phyloP scores from a whole-genome alignment of 2,113 vertebrate species.

The Raja brachyura region DNA sequence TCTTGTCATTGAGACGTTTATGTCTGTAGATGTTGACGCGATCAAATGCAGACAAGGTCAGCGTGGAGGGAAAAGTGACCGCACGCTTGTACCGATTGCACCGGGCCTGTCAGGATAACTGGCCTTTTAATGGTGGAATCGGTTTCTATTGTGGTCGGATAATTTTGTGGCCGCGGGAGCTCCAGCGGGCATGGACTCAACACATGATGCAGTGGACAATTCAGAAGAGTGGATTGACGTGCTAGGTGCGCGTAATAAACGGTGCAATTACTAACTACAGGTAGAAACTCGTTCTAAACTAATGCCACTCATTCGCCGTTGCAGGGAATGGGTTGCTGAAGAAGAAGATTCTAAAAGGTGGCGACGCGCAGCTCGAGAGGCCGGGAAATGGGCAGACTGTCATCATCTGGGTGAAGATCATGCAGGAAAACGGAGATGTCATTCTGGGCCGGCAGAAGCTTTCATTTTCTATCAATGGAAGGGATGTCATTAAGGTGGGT shows the following conservation, averaged over 20 bases:
- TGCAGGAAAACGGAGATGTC: conserved; percentile 34
- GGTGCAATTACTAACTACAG: too few species aligned
- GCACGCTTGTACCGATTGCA: background rate
- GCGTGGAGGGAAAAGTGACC: background rate
- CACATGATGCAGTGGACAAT: background rate
- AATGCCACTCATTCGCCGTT: background rate
- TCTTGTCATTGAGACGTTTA: background rate
- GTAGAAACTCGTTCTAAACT: background rate
- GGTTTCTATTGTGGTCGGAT: background rate
- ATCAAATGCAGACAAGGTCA: background rate
- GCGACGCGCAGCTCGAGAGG: background rate
- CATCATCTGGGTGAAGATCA: conserved; percentile 22
- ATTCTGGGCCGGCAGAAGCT: conserved; percentile 1
- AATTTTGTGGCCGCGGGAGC: background rate
- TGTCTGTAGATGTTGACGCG: background rate
- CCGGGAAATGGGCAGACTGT: conserved; percentile 21
- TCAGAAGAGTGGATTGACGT: conserved; percentile 20
- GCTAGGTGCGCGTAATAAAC: background rate
- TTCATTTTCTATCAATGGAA: conserved; percentile 2
- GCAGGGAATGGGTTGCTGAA: conserved; percentile 24
- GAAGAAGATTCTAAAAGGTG: conserved; percentile 17
- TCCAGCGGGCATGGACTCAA: background rate
- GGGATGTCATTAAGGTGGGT: conserved; percentile 28
- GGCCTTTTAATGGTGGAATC: background rate
- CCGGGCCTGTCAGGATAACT: background rate